These are phyloP conservation scores for Microctenopoma steveboyesi DNA, from an alignment of 2,797 vertebrate species.

Conservation along the genomic window DNA sequence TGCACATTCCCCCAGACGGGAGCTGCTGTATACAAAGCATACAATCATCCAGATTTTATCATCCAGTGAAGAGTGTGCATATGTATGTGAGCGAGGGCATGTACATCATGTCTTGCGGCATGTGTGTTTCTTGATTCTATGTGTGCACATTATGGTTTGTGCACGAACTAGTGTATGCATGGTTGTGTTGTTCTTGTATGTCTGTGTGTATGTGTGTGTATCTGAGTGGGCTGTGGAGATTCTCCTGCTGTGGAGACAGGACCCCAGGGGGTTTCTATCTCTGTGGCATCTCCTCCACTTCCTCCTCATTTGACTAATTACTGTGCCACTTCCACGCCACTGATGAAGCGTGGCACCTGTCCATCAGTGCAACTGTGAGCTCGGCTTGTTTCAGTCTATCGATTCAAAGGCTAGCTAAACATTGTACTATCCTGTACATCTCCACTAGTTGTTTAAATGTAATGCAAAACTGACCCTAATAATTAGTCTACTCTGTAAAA, in stretches of 20 bases:
- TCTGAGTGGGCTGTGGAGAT: slow-evolving; percentile 54
- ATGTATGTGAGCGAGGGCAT: slow-evolving; percentile 4
- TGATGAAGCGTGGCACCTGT: slow-evolving; percentile 80
- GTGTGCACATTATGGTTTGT: slow-evolving; percentile 41
- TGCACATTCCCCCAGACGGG: slow-evolving; percentile 48
- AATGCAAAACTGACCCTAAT: not conserved
- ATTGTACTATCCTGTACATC: not conserved
- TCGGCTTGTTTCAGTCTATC: slow-evolving; percentile 42
- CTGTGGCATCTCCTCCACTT: slow-evolving; percentile 63
- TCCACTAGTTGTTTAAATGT: not conserved
- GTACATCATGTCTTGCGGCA: slow-evolving; percentile 27
- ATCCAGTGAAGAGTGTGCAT: slow-evolving; percentile 37
- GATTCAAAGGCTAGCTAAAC: slow-evolving; percentile 37
- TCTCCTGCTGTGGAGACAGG: slow-evolving; percentile 63
- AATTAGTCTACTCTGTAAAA: slow-evolving; percentile 1
- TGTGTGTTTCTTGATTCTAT: slow-evolving; percentile 31
- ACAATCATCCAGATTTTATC: slow-evolving; percentile 62
- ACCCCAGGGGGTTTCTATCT: slow-evolving; percentile 61
- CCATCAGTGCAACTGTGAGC: slow-evolving; percentile 68
- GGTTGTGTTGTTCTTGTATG: slow-evolving; percentile 25
- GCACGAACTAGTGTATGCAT: slow-evolving; percentile 37
- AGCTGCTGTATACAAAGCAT: slow-evolving; percentile 49
- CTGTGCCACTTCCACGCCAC: slow-evolving; percentile 70
- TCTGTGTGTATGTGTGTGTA: slow-evolving; percentile 13
- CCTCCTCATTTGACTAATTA: slow-evolving; percentile 82